Percentiles rank a stretch among this genome's conserved stretches.
phyloP scores from a whole-genome alignment of 2,113 vertebrate genomes.

The Columba livia region DNA sequence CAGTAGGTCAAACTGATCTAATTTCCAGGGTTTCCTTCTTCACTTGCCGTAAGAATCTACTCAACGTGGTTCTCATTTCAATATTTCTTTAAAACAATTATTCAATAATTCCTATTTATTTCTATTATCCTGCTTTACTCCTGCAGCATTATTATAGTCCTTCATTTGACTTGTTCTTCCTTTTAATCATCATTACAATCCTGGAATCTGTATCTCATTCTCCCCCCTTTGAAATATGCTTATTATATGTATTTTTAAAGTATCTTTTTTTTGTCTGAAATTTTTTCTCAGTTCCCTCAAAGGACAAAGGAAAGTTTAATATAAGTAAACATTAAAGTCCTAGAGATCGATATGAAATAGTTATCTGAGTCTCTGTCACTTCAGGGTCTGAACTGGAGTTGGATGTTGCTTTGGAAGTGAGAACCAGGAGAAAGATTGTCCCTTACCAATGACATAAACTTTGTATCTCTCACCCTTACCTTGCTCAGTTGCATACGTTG shows the following conservation, averaged over 20 bases:
- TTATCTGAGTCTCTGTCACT: not conserved
- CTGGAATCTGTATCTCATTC: not conserved
- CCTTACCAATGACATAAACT: not conserved
- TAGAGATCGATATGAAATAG: not conserved
- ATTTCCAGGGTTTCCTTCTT: not conserved
- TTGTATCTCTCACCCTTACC: not conserved
- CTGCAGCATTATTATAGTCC: not conserved
- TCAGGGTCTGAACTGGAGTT: not conserved
- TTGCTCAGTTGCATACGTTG: not conserved
- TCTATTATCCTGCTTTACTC: not conserved
- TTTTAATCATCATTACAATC: not conserved
- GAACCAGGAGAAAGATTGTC: not conserved
- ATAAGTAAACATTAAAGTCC: not conserved
- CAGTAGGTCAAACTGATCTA: not conserved
- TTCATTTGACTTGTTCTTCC: not conserved
- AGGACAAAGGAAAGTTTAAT: not conserved
- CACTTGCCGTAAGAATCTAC: not conserved
- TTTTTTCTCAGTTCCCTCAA: not conserved
- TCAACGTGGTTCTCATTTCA: not conserved
- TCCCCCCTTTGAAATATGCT: not conserved
- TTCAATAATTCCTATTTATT: not conserved
- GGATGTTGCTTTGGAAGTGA: not conserved
- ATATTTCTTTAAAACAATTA: not conserved
- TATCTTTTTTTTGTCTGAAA: not conserved
- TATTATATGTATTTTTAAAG: not conserved